phyloP scores from a whole-genome alignment of 2,797 vertebrate genomes.

The Erpetoichthys calabaricus region DNA sequence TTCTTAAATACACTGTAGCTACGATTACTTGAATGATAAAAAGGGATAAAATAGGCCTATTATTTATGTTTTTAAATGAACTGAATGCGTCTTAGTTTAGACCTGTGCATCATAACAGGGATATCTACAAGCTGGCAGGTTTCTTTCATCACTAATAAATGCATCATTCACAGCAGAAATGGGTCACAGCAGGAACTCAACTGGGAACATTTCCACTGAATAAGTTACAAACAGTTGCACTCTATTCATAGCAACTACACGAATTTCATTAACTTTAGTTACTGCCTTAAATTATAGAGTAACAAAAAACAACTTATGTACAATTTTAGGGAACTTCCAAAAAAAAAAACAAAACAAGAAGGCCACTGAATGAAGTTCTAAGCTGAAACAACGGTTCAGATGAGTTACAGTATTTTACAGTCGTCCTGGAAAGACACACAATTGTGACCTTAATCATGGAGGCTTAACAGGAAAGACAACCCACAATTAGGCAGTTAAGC shows the following conservation, averaged over 20 bases:
- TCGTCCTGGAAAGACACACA: no score
- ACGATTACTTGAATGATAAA: not conserved
- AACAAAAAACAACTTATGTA: no score
- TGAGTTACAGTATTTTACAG: no score
- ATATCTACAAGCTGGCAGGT: not conserved
- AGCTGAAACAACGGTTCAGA: no score
- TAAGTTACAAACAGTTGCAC: not conserved
- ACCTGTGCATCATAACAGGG: not conserved
- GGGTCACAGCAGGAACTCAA: not conserved
- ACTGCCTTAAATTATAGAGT: no score
- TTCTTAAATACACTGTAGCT: no score
- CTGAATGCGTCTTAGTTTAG: not conserved
- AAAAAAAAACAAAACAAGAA: no score
- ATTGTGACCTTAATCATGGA: no score
- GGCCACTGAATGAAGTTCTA: no score
- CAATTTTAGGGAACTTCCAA: no score
- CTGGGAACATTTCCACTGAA: not conserved
- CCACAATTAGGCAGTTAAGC: no score
- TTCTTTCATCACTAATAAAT: conserved; percentile 4
- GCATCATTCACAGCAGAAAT: conserved; percentile 3
- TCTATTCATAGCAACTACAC: not conserved
- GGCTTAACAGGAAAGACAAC: no score
- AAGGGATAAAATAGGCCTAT: not conserved
- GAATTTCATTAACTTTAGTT: not conserved
- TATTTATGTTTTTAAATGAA: not conserved